Evolutionary conservation across 2,888 invertebrate genomes (phyloP), one percentile per base, ranked within the genome.

Genomic region (Sycophila texana): DNA sequence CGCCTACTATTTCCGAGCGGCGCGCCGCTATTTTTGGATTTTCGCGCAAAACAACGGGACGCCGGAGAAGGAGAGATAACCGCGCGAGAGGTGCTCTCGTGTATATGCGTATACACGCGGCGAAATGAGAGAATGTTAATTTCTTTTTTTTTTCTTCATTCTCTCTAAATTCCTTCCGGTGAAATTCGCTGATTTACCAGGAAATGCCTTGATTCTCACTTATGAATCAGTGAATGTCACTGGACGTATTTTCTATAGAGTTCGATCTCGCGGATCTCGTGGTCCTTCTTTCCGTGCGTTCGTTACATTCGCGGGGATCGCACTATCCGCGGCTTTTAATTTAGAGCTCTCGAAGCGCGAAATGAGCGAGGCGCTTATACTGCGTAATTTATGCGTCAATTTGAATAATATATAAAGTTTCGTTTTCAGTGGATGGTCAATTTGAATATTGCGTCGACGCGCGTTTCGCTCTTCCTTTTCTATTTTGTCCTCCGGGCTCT

Each of bases 11-110:
- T 75, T 75, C 67, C 66, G 67, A 75, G 67, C 14, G 16, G 7
- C 60, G 51, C 51, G 74, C 51, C 51, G n/a, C 67, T 75, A 75
- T 75, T 75, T 75, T 60, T 49, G 74, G 39, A n/a, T 39, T 53
- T 67, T 67, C 51, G 67, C 51, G 30, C 60, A 67, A 67, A 75
- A 67, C 67, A 67, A 57, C 10, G 60, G n/a, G n/a, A n/a, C 12
- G 65, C 3, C 51, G 20, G 20, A 14, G 13, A 14, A 5, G 0
- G 58, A 12, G 47, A 47, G 55, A 74, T 65, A 53, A 49, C 39
- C 16, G 63, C 20, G 57, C 4, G 30, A n/a, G 39, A 4, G 14
- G 26, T n/a, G 14, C 39, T 7, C 39, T 7, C 39, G 39, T 1
- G n/a, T n/a, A n/a, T n/a, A n/a, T n/a, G n/a, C n/a, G n/a, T 39